Evolutionary conservation across 2,113 vertebrate species (phyloP), one percentile per base, ranked within the genome.

Genomic region (Naja naja): DNA sequence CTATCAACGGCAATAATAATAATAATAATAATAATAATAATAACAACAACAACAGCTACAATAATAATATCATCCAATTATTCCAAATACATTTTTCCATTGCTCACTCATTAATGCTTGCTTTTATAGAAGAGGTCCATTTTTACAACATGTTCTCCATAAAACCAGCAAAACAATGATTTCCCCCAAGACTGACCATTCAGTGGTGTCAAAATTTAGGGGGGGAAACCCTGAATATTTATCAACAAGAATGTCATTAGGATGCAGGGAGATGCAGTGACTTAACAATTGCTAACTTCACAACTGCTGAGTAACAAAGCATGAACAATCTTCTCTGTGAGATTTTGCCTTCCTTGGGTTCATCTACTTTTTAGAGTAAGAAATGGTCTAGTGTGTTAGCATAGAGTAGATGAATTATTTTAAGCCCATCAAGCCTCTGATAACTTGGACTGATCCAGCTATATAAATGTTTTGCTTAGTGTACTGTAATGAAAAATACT

Each of bases 81-180:
- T 34, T 58, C 45, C 16, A 49, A n/a, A 9, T 14, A 60, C 25
- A 2, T 0, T 43, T 43, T 7, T 2, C 30, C 55, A 2, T 11
- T 2, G 45, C 89, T 89, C 54, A 3, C 69, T 86, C 92, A 90
- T 93, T 93, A 60, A 27, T 43, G 47, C 85, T 2, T 94, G 74
- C 91, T n/a, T 90, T 91, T 85, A 90, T 93, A 11, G 90, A 64
- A 49, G 6, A 90, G 69, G 52, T 74, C 47, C 52, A 7, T 92
- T 39, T 91, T 92, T 25, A 53, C 47, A 56, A 58, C 18, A 90
- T 55, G 18, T 54, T 69, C 54, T 64, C n/a, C 87, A 85, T 90
- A 9, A n/a, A 3, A 53, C 30, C 53, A n/a, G 86, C 0, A 47
- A 81, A 87, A 4, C 23, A 92, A 89, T 64, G 2, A 81, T 30